Base-by-base conservation (phyloP, 2,797 vertebrate genomes). In the Ataeniobius toweri region DNA sequence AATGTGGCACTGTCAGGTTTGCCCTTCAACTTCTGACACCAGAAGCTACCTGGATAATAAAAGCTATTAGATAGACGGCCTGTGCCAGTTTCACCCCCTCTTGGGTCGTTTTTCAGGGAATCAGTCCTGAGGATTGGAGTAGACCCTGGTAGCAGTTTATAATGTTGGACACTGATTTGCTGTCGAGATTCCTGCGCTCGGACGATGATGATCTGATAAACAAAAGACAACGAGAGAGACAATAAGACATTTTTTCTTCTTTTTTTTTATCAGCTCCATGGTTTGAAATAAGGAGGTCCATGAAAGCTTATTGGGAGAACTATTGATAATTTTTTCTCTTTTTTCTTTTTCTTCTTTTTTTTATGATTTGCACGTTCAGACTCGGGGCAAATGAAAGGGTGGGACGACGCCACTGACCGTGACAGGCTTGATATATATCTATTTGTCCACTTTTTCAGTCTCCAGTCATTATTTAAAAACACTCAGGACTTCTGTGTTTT, bases 1-100 rank as follows among this genome's bases (percentile, higher is more conserved):
- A 6, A 41, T 6, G 50, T 50, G 63, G 28, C 41, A 28, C 79
- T 51, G 73, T 31, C 14, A 41, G 51, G 18, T 73, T 81, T 87
- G 93, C 75, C 94, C 91, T 95, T 94, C 90, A 94, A 94, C 92
- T 95, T 95, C 84, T 90, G 88, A 90, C 91, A 90, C 59, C 86
- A 79, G 77, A 56, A 86, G 75, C 86, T 58, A 83, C 80, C 80
- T 86, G 84, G 88, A 80, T 77, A 77, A 75, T 80, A 53, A 79
- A 75, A 76, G 46, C 70, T 78, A 68, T 72, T 58, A 58, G 56
- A 85, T 51, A 68, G 63, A 1, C 61, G 51, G 71, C 53, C 28
- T 55, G 8, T 48, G 78, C 74, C 31, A 74, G 10, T 81, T 69
- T 58, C 53, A 24, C 31, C 39, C 63, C 70, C 44, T 80, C 16